Base-by-base conservation (phyloP, 2,797 vertebrate species). In the Anguilla megastoma region DNA sequence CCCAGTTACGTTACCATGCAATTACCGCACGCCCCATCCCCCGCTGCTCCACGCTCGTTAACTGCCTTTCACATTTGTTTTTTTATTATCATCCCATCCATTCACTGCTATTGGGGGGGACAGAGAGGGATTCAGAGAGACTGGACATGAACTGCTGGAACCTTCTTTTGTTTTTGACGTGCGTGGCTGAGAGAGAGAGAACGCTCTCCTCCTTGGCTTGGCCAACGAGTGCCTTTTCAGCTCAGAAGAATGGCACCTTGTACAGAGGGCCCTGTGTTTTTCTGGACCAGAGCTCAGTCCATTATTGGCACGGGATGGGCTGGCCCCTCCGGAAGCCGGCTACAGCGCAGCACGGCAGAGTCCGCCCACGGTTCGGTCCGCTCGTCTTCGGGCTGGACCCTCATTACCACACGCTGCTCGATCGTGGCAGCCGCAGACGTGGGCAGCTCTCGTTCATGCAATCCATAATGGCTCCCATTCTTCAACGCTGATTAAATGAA, bases 201-300 rank as follows among this genome's bases (percentile, higher is more conserved):
- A 36, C 33, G 9, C 48, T 52, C 52, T 54, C 8, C 50, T 58
- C 50, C 52, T 58, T 16, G 52, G 83, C 27, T 12, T 14, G 9
- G 54, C 58, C 83, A 84, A 21, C 36, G 83, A 30, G 48, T 30
- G n/a, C 33, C 83, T 33, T 84, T 58, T 84, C 21, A 52, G 50
- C 50, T 6, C 58, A 36, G 54, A 86, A 60, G 56, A 86, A 86
- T 66, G 10, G 27, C 58, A 56, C 85, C 36, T 36, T 69, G 85
- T 86, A 41, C 85, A 36, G 30, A 48, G 60, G 33, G 60, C 21
- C 36, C 33, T 41, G 30, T 45, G 56, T 63, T 41, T 69, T 18
- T 86, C 8, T 16, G 33, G 10, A 63, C 33, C 33, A 7, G 14
- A 7, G 14, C 36, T 48, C 33, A 86, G 56, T 14, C 2, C 21